Base-by-base conservation (phyloP, 2,888 invertebrate species). In the Microplitis deprimator region DNA sequence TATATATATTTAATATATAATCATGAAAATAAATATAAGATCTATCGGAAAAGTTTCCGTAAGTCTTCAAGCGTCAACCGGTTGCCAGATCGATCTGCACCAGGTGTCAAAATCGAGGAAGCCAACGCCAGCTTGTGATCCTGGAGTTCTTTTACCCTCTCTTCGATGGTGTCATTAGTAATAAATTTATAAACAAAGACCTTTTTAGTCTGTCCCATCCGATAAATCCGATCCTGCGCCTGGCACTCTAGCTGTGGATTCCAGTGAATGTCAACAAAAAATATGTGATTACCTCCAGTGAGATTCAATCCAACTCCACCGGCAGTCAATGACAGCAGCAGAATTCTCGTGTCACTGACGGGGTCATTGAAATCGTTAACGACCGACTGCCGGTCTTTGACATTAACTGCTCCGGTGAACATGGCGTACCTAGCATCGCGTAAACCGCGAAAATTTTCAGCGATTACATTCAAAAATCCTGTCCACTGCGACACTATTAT, bases 301-400 rank as follows among this genome's bases (percentile, higher is more conserved):
- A 98, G 92, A 91, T 99, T 98, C 13, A 99, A 91, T 20, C 98
- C 98, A 16, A 98, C 97, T 38, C 98, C 98, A 69, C 98, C 98
- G 64, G 98, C 98, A 78, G 95, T 95, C 40, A 98, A 91, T 0
- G 98, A 98, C 0, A 99, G 91, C 65, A 98, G 90, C 90, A 98
- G 91, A 78, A 96, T 91, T 92, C 93, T 86, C 3, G 89, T 84
- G 2, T 76, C 71, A 50, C 76, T 7, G 13, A 6, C 38, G 20
- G 29, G 39, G 20, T 67, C 78, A 76, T 89, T 90, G 38, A 89
- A 86, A 8, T 83, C 80, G 5, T 89, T 85, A 71, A 88, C 79
- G 68, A 89, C 81, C 7, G 68, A 79, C 83, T 93, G 93, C 3
- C 98, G 91, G 82, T 94, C 92, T 79, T 93, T 91, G 0, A 96